phyloP scores from a whole-genome alignment of 2,888 invertebrate species.

The Chrysolina americana region DNA sequence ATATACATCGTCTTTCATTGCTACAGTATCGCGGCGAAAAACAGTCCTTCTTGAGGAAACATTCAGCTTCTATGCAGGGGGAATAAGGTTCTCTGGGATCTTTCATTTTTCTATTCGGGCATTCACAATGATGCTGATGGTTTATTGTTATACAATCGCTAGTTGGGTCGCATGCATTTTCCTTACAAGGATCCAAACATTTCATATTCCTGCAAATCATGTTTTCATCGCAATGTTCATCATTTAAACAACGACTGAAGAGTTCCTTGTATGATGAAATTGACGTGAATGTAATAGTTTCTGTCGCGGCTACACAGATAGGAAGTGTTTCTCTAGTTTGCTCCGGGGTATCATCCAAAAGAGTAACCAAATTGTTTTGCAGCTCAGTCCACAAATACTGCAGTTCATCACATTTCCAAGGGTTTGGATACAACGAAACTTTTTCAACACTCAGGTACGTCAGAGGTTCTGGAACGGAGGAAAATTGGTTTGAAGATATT shows the following conservation, averaged over 20 bases:
- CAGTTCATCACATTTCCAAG: conserved; percentile 47
- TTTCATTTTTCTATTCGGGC: conserved; percentile 20
- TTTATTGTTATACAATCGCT: conserved; percentile 35
- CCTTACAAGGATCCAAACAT: conserved; percentile 44
- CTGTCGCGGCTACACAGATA: conserved; percentile 30
- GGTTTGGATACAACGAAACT: conserved; percentile 44
- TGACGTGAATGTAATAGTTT: background rate
- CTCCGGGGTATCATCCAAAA: background rate
- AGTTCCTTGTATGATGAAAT: no score
- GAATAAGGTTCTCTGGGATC: conserved; percentile 36
- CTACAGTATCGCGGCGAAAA: background rate
- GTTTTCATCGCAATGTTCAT: conserved; percentile 19
- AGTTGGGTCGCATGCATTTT: conserved; percentile 37
- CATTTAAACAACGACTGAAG: background rate
- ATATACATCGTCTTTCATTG: background rate
- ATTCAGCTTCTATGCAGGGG: conserved; percentile 39
- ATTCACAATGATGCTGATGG: conserved; percentile 33
- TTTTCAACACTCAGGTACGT: conserved; percentile 35
- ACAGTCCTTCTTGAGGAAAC: conserved; percentile 39
- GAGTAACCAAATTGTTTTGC: conserved; percentile 33
- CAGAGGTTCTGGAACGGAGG: conserved; percentile 36
- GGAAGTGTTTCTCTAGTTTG: conserved; percentile 29
- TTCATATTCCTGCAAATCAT: conserved; percentile 22
- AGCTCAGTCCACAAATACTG: conserved; percentile 35
- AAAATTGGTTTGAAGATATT: conserved; percentile 41